These are phyloP conservation scores for Achlya flavicornis DNA, from an alignment of 2,888 invertebrate species.

Conservation along the genomic window DNA sequence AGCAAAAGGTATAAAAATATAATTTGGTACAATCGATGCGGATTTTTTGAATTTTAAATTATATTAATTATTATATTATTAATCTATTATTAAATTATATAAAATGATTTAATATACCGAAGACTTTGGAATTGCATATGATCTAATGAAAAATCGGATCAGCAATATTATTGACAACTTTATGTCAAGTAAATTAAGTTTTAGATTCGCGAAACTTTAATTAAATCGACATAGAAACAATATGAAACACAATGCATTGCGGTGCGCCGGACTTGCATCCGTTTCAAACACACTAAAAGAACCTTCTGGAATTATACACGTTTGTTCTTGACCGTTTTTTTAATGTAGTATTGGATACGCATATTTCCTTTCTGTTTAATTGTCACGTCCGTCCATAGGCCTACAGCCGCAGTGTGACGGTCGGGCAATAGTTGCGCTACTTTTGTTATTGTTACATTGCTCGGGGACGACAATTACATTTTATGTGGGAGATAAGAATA, in stretches of 20 bases:
- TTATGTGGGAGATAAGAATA: slow-evolving; percentile 14
- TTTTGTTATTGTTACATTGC: slow-evolving; percentile 20
- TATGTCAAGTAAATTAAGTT: no score
- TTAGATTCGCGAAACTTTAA: no score
- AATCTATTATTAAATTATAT: no score
- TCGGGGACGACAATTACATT: slow-evolving; percentile 26
- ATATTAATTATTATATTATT: no score
- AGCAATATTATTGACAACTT: no score
- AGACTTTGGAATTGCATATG: no score
- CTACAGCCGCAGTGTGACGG: slow-evolving; percentile 1
- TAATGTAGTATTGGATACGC: slow-evolving; percentile 37
- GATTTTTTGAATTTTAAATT: no score
- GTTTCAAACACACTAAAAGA: slow-evolving; percentile 13
- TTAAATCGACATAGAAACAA: not conserved
- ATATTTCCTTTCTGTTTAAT: slow-evolving; percentile 67
- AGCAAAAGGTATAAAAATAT: no score
- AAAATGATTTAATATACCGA: no score
- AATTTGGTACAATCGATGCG: no score
- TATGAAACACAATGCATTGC: not conserved
- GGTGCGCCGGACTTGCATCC: not conserved
- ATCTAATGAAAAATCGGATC: no score
- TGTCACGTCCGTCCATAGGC: slow-evolving; percentile 56
- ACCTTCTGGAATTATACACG: slow-evolving; percentile 31
- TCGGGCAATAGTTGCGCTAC: slow-evolving; percentile 24
- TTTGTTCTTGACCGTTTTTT: slow-evolving; percentile 41